A percentile compares a stretch with the other conserved stretches of the same genome.
Evolutionary conservation across 1,140 invertebrate genomes (phyloP).

Genomic region (Helicoverpa zea): DNA sequence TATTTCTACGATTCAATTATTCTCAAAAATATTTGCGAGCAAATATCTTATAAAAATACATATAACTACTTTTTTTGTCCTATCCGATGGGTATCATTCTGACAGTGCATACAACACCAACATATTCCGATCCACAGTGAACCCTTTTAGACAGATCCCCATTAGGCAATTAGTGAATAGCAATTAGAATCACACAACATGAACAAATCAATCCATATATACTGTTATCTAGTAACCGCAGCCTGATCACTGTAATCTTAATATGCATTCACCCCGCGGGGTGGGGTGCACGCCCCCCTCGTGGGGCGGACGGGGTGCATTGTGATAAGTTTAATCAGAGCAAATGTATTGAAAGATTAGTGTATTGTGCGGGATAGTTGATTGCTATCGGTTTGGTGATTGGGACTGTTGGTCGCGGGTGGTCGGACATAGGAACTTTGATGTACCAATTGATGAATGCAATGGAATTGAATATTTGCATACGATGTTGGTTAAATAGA

Average conservation of each 20-base stretch:
- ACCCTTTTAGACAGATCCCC: too few relatives aligned
- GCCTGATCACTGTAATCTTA: conserved; percentile 43
- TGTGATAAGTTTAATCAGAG: conserved; percentile 49
- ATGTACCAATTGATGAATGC: too few relatives aligned
- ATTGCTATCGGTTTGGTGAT: conserved; percentile 11
- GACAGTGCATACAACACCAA: too few relatives aligned
- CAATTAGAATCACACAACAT: neutral
- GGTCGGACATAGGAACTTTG: neutral
- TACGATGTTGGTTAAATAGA: too few relatives aligned
- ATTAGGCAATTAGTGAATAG: neutral
- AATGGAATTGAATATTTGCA: too few relatives aligned
- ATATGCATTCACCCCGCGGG: conserved; percentile 6
- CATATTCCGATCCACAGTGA: too few relatives aligned
- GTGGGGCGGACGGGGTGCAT: neutral
- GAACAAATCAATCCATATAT: conserved; percentile 7
- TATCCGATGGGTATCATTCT: too few relatives aligned
- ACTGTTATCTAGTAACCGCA: neutral
- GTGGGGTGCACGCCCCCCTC: neutral
- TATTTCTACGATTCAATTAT: too few relatives aligned
- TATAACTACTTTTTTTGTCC: too few relatives aligned
- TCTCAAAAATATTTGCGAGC: too few relatives aligned
- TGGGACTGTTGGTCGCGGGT: neutral
- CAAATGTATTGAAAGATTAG: conserved; percentile 46
- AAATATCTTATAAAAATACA: too few relatives aligned
- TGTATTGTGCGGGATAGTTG: neutral